Conservation (phyloP, 2,888 invertebrate genomes). For the Eristalis pertinax region DNA sequence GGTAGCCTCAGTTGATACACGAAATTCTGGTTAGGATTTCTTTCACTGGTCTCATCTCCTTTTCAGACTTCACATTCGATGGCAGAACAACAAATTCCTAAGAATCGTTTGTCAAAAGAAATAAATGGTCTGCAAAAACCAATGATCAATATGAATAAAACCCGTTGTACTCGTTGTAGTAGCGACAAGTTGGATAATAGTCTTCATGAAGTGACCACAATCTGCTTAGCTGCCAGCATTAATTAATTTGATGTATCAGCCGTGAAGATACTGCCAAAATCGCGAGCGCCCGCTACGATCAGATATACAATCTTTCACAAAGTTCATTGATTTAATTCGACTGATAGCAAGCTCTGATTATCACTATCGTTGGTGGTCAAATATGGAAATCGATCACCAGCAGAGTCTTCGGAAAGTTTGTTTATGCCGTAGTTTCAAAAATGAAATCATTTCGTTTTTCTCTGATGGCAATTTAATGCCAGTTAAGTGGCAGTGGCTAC, state of each 20-base stretch:
- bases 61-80: too few species aligned
- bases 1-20: too few species aligned
- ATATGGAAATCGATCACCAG: background rate
- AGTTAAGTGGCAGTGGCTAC: too few species aligned
- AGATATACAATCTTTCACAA: background rate
- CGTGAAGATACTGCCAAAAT: background rate
- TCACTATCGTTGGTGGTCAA: background rate
- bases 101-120: too few species aligned
- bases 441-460: background rate
- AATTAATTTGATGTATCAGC: background rate
- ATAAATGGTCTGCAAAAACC: background rate
- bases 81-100: too few species aligned
- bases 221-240: background rate
- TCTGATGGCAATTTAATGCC: background rate
- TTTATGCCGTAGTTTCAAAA: background rate
- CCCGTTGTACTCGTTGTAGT: background rate
- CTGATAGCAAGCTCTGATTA: background rate
- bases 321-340: background rate
- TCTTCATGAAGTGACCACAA: background rate
- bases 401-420: background rate
- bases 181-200: background rate
- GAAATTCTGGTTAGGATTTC: too few species aligned
- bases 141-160: background rate
- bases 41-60: too few species aligned
- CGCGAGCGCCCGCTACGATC: background rate